Conservation (phyloP, 1,140 invertebrate species). For the Drosophila bocki region DNA sequence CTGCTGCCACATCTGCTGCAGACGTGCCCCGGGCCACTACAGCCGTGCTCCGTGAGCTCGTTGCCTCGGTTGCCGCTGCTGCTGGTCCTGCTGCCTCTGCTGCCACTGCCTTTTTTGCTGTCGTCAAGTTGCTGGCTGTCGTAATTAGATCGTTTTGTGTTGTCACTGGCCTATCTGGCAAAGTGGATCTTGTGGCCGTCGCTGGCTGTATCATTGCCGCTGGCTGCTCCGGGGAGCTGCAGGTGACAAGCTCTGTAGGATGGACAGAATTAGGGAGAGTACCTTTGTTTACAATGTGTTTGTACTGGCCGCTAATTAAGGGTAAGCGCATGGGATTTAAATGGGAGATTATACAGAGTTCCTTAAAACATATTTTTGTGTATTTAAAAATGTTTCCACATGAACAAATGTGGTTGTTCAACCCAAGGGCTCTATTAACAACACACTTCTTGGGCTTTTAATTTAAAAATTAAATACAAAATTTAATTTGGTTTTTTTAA, state of each 20-base stretch:
- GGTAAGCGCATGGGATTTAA: neutral
- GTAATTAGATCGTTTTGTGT: conserved; percentile 83
- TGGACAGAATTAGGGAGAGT: conserved; percentile 28
- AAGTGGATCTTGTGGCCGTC: conserved; percentile 71
- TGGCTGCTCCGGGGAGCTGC: conserved; percentile 35
- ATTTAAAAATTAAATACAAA: too few species aligned
- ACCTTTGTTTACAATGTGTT: conserved; percentile 23
- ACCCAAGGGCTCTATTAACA: neutral
- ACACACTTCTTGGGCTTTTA: neutral
- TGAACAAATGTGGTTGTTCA: neutral
- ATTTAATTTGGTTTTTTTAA: too few species aligned
- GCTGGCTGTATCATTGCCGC: conserved; percentile 33
- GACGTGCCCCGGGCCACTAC: conserved; percentile 52
- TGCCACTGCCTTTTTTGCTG: conserved; percentile 58
- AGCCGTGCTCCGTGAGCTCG: conserved; percentile 27
- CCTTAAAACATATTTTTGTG: neutral
- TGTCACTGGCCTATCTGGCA: conserved; percentile 77
- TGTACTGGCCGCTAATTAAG: conserved; percentile 25
- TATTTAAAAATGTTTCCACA: neutral
- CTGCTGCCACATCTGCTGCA: conserved; percentile 59
- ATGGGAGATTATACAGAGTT: neutral
- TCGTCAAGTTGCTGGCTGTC: conserved; percentile 73
- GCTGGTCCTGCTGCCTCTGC: conserved; percentile 12
- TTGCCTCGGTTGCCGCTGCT: conserved; percentile 20
- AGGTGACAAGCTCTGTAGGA: conserved; percentile 69